These are phyloP conservation scores for Suricata suricatta DNA, from an alignment of 2,113 vertebrate genomes.

Conservation along the genomic window DNA sequence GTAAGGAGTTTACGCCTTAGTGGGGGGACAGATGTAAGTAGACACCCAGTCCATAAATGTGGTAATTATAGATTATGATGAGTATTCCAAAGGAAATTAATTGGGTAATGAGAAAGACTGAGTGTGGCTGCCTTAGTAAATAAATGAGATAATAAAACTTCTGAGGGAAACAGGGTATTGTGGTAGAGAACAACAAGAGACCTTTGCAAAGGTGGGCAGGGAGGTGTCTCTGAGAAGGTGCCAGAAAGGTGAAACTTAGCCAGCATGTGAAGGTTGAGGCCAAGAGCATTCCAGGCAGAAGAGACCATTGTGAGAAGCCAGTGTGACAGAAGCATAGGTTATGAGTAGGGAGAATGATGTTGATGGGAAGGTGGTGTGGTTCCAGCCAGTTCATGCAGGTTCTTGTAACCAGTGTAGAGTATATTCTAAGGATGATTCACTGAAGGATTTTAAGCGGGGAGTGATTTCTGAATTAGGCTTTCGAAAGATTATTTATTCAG, in stretches of 20 bases:
- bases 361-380: not conserved
- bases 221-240: not conserved
- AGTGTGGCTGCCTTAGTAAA: not conserved
- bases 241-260: not conserved
- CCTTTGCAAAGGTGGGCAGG: not conserved
- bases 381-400: not conserved
- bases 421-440: not conserved
- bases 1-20: not conserved
- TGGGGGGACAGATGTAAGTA: not conserved
- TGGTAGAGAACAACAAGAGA: not conserved
- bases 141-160: not conserved
- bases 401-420: not conserved
- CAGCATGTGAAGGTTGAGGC: not conserved
- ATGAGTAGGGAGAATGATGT: not conserved
- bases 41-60: not conserved
- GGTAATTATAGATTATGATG: not conserved
- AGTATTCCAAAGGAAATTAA: not conserved
- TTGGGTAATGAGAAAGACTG: not conserved
- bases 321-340: not conserved
- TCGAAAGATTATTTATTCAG: not conserved
- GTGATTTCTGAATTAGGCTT: not conserved
- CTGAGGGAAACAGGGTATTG: not conserved
- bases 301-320: not conserved
- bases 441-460: not conserved
- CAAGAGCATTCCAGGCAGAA: not conserved